Conservation (phyloP, 2,888 invertebrate species). For the Fragum whitleyi region DNA sequence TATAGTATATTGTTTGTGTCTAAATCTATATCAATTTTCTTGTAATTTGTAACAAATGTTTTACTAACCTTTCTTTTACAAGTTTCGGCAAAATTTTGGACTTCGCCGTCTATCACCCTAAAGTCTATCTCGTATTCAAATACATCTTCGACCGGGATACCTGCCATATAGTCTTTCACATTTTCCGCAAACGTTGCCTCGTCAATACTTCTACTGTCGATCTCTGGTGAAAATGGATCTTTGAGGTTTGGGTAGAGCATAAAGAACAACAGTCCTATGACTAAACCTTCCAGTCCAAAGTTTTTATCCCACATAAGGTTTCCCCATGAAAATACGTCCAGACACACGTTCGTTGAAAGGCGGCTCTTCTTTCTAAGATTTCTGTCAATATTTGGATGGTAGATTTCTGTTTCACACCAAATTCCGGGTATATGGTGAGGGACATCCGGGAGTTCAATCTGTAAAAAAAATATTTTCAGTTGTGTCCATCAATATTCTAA, state of each 20-base stretch:
- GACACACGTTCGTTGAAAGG: background rate
- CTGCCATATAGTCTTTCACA: constrained; percentile 47
- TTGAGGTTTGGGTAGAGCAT: constrained; percentile 43
- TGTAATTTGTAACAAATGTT: no score
- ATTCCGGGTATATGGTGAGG: constrained; percentile 25
- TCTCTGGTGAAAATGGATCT: constrained; percentile 29
- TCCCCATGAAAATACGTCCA: background rate
- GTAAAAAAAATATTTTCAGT: background rate
- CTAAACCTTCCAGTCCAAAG: constrained; percentile 38
- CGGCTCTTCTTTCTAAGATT: background rate
- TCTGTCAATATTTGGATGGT: constrained; percentile 54
- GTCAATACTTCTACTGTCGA: background rate
- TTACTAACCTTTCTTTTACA: no score
- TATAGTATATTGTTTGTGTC: no score
- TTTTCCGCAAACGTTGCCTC: constrained; percentile 28
- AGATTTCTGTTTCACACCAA: constrained; percentile 48
- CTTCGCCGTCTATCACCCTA: constrained; percentile 28
- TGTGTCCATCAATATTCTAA: no score
- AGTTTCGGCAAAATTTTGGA: no score
- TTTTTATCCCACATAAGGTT: constrained; percentile 21
- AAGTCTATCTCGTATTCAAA: constrained; percentile 17
- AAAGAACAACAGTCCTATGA: constrained; percentile 37
- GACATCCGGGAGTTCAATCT: constrained; percentile 15
- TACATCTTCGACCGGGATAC: constrained; percentile 27
- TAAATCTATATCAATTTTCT: no score